Percentiles rank a stretch among this genome's conserved stretches.
These are phyloP conservation scores for Diarsia mendica DNA, from an alignment of 2,888 invertebrate species.

Conservation along the genomic window DNA sequence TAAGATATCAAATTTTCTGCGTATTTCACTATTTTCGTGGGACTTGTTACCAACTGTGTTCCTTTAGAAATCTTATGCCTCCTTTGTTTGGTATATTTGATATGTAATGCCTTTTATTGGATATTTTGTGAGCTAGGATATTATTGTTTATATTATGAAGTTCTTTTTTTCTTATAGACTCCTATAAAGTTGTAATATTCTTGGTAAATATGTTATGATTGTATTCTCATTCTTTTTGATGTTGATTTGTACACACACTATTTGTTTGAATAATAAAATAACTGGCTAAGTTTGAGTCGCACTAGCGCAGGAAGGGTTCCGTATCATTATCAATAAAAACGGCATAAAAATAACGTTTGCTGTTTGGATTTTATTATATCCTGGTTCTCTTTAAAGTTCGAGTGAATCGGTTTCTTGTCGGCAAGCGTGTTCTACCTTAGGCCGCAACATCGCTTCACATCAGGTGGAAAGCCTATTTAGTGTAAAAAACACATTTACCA, in stretches of 20 bases:
- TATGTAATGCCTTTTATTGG: constrained; percentile 19
- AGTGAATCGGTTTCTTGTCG: neutral
- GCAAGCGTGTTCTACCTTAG: neutral
- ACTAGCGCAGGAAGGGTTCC: too few species aligned
- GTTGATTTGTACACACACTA: neutral
- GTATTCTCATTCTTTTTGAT: neutral
- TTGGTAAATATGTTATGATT: neutral
- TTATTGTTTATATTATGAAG: neutral
- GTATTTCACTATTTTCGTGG: constrained; percentile 8
- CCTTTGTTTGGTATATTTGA: constrained; percentile 27
- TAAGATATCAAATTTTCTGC: constrained; percentile 13
- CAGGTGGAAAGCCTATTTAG: neutral
- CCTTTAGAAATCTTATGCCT: constrained; percentile 24
- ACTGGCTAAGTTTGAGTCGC: too few species aligned
- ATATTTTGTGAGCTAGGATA: constrained; percentile 12
- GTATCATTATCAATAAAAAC: too few species aligned
- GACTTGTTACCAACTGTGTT: constrained; percentile 28
- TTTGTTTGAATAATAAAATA: too few species aligned
- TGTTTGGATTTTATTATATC: too few species aligned
- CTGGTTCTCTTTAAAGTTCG: too few species aligned
- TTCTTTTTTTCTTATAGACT: constrained; percentile 5
- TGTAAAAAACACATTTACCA: neutral
- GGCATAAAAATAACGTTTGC: too few species aligned
- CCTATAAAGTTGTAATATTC: neutral
- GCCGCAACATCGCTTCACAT: neutral